Evolutionary conservation across 2,113 vertebrate genomes (phyloP).

Genomic region (Melierax canorus): DNA sequence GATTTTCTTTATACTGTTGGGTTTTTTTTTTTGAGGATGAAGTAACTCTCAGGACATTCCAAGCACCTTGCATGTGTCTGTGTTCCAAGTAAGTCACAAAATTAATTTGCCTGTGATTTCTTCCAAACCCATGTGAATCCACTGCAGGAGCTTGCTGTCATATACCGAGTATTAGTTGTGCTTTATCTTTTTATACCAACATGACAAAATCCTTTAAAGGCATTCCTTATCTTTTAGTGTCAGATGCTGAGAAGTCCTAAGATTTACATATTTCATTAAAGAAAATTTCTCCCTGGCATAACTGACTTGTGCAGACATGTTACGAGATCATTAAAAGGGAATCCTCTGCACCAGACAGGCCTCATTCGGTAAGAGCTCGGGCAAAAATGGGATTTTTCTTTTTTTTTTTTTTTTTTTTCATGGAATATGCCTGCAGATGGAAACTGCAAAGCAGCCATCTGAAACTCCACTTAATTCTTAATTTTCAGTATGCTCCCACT

Average conservation of each 20-base stretch:
- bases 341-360: not conserved
- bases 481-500: not conserved
- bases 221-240: slow-evolving; percentile 1
- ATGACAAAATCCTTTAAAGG: not conserved
- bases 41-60: not conserved
- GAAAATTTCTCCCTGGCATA: not conserved
- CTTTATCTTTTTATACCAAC: not conserved
- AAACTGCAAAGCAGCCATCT: not conserved
- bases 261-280: not conserved
- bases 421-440: not conserved
- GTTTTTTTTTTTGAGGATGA: not conserved
- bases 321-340: not conserved
- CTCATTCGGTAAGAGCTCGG: not conserved
- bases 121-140: not conserved
- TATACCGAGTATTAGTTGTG: not conserved
- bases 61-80: not conserved
- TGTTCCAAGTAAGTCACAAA: not conserved
- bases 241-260: not conserved
- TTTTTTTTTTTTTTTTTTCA: not conserved
- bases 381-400: not conserved
- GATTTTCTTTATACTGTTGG: not conserved
- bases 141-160: not conserved
- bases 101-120: not conserved
- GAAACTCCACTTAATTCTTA: not conserved
- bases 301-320: not conserved